phyloP scores from a whole-genome alignment of 2,888 invertebrate genomes.

The Oligia fasciuncula region DNA sequence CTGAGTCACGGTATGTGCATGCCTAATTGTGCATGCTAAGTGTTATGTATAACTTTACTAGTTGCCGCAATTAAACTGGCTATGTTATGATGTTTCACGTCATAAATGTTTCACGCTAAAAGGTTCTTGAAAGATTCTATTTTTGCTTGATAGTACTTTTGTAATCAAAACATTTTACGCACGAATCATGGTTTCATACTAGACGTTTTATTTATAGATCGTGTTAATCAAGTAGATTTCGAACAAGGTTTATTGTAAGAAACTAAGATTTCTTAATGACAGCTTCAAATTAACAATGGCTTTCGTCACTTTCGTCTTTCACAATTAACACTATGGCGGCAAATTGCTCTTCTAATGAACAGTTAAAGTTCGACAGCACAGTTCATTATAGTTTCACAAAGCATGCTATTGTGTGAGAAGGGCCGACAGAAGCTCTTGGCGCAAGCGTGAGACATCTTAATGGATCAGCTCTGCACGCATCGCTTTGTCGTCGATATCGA shows the following conservation, averaged over 20 bases:
- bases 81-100: conserved; percentile 46
- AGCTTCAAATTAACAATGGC: conserved; percentile 27
- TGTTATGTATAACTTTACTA: conserved; percentile 47
- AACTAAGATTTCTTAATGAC: conserved; percentile 24
- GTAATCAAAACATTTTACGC: conserved; percentile 25
- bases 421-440: conserved; percentile 71
- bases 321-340: conserved; percentile 55
- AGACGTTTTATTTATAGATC: conserved; percentile 16
- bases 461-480: conserved; percentile 69
- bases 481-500: conserved; percentile 71
- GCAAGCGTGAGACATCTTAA: conserved; percentile 73
- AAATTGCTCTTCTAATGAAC: conserved; percentile 68
- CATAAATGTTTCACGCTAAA: conserved; percentile 43
- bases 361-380: conserved; percentile 69
- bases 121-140: conserved; percentile 40
- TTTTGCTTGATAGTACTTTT: conserved; percentile 16
- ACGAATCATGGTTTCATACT: conserved; percentile 12
- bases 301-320: conserved; percentile 35
- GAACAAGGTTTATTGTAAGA: conserved; percentile 19
- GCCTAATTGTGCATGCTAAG: conserved; percentile 62
- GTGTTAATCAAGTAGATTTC: conserved; percentile 14
- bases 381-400: conserved; percentile 77
- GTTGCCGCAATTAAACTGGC: conserved; percentile 43
- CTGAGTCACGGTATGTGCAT: conserved; percentile 57
- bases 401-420: conserved; percentile 70